phyloP scores from a whole-genome alignment of 2,797 vertebrate species.

The Ctenosaura bakeri region DNA sequence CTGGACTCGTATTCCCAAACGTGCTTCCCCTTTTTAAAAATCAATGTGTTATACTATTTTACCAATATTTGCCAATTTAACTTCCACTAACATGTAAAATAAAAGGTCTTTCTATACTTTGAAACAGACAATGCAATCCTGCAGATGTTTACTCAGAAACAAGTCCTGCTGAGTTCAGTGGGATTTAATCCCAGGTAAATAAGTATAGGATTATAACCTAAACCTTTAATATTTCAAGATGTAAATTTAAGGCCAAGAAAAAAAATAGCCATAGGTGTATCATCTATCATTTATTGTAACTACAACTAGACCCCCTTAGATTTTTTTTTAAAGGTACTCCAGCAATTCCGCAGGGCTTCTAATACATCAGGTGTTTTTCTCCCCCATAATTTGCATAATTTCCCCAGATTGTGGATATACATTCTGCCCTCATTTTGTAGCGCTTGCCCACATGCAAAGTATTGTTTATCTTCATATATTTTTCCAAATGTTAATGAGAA shows the following conservation, averaged over 20 bases:
- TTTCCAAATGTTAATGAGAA: constrained; percentile 2
- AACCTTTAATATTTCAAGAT: not conserved
- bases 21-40: not conserved
- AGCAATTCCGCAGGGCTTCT: not conserved
- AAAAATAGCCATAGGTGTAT: not conserved
- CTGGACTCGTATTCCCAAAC: not conserved
- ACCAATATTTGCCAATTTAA: not conserved
- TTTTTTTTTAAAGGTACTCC: not conserved
- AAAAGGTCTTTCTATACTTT: not conserved
- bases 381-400: not conserved
- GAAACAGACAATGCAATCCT: not conserved
- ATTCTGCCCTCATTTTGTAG: not conserved
- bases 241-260: not conserved
- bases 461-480: not conserved
- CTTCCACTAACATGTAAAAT: not conserved
- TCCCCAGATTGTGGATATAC: not conserved
- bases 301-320: not conserved
- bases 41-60: not conserved
- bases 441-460: not conserved
- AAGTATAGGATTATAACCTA: not conserved
- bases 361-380: not conserved
- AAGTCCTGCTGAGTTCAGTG: not conserved
- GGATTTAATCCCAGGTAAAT: not conserved
- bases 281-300: not conserved
- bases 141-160: not conserved